Evolutionary conservation across 2,113 vertebrate species (phyloP).

Genomic region (Seriola quinqueradiata): DNA sequence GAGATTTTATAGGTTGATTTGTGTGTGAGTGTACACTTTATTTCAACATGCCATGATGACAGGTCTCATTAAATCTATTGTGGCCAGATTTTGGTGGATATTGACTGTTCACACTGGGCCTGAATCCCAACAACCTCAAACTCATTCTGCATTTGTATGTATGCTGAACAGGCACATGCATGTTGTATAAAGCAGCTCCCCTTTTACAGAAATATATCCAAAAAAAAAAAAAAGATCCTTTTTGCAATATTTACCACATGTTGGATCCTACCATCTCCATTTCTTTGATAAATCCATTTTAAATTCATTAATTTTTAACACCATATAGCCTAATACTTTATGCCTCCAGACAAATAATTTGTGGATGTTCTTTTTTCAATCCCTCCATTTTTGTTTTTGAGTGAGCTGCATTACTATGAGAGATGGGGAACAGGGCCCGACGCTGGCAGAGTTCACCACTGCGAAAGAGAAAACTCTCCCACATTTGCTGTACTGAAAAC

Average conservation of each 20-base stretch:
- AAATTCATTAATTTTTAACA: constrained; percentile 23
- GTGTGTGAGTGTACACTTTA: not conserved
- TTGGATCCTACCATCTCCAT: not conserved
- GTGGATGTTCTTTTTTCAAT: constrained; percentile 24
- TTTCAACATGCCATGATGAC: no score
- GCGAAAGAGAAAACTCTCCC: constrained; percentile 5
- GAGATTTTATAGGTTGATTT: constrained; percentile 3
- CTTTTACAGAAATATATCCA: constrained; percentile 20
- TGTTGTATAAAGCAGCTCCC: not conserved
- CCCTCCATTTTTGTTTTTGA: constrained; percentile 18
- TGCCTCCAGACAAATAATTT: constrained; percentile 23
- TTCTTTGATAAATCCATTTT: constrained; percentile 26
- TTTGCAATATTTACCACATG: constrained; percentile 33
- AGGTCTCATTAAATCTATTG: no score
- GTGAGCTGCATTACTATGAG: constrained; percentile 23
- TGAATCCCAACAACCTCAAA: not conserved
- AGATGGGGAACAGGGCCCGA: constrained; percentile 16
- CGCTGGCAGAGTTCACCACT: constrained; percentile 12
- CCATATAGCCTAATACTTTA: not conserved
- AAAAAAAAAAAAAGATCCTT: constrained; percentile 7
- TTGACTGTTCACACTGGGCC: no score
- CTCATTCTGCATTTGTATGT: not conserved
- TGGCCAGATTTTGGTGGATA: no score
- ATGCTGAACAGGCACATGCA: not conserved
- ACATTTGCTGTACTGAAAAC: constrained; percentile 10